Conservation (phyloP, 2,113 vertebrate species). For the Myotis yumanensis region DNA sequence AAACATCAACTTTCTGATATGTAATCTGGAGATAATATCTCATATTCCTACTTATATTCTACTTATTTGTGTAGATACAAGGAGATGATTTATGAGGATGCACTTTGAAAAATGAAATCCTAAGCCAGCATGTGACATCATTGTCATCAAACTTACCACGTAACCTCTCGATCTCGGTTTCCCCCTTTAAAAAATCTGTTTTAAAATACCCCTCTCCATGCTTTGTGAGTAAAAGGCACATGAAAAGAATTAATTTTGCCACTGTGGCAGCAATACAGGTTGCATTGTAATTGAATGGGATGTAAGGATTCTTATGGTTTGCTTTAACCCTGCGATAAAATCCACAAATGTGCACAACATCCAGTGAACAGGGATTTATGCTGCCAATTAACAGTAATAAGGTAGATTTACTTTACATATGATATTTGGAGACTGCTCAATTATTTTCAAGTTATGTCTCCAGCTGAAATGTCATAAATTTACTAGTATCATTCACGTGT, state of each 20-base stretch:
- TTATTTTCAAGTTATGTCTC: neutral
- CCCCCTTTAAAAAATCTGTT: neutral
- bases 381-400: neutral
- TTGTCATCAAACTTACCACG: neutral
- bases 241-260: neutral
- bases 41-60: neutral
- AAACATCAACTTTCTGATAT: neutral
- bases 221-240: neutral
- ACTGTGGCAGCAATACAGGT: neutral
- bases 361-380: neutral
- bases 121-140: neutral
- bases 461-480: neutral
- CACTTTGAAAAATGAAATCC: neutral
- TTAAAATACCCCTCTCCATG: neutral
- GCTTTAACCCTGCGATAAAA: neutral
- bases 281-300: neutral
- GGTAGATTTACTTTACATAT: neutral
- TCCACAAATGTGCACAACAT: accelerated
- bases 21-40: neutral
- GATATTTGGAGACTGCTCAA: neutral
- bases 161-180: neutral
- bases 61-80: neutral
- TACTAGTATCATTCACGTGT: neutral
- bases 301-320: neutral
- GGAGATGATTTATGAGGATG: neutral